Conservation (phyloP, 2,888 invertebrate species). For the Drosophila hamatofila region DNA sequence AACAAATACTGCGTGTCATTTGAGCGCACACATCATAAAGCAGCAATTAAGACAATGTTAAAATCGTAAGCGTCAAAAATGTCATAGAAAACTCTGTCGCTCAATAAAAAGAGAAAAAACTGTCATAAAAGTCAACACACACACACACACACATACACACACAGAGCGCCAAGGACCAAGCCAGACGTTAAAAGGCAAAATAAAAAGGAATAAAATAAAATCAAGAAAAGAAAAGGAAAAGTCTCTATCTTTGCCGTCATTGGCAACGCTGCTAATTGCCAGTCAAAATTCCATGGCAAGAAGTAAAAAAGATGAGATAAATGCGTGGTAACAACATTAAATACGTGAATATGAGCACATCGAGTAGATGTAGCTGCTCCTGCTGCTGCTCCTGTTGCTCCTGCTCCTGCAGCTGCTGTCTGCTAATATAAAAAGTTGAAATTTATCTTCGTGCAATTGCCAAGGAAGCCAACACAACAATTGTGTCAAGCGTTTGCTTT, state of each 20-base stretch:
- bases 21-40: conserved; percentile 77
- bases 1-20: conserved; percentile 75
- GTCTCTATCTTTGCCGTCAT: conserved; percentile 57
- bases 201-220: neutral
- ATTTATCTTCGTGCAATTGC: conserved; percentile 48
- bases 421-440: conserved; percentile 17
- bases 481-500: conserved; percentile 16
- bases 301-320: conserved; percentile 75
- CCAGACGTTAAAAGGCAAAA: conserved; percentile 24
- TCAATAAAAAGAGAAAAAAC: conserved; percentile 73
- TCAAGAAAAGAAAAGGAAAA: neutral
- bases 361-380: neutral
- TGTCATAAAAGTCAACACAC: conserved; percentile 61
- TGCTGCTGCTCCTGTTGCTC: neutral
- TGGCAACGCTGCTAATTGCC: conserved; percentile 79
- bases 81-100: conserved; percentile 70
- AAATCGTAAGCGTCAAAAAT: conserved; percentile 78
- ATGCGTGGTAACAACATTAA: conserved; percentile 69
- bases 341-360: conserved; percentile 34
- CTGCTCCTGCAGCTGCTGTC: neutral
- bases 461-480: conserved; percentile 11
- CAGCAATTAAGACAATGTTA: conserved; percentile 79
- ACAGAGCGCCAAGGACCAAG: conserved; percentile 1
- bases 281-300: conserved; percentile 72
- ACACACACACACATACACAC: too few species aligned